These are phyloP conservation scores for Bubo bubo DNA, from an alignment of 2,113 vertebrate species.

Conservation along the genomic window DNA sequence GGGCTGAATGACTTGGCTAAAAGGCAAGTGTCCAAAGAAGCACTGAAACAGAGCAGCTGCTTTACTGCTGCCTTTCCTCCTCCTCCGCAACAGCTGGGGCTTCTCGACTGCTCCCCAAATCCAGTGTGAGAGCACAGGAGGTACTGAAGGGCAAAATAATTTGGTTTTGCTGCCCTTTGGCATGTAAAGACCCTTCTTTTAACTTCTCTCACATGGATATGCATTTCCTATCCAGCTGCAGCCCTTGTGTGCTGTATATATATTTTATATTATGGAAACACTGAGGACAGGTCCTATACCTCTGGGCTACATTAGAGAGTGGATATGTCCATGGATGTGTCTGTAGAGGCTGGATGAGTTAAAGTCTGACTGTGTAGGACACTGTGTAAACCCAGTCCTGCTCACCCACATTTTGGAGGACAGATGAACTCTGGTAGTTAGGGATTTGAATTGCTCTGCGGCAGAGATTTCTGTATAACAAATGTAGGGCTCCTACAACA, in stretches of 20 bases:
- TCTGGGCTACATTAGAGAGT: neutral
- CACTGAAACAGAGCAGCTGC: conserved; percentile 21
- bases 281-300: neutral
- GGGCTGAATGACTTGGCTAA: neutral
- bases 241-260: neutral
- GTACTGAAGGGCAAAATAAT: neutral
- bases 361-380: neutral
- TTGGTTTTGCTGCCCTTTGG: neutral
- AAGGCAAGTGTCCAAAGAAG: neutral
- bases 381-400: neutral
- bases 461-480: neutral
- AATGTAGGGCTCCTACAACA: neutral
- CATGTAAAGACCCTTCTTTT: neutral
- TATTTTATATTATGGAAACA: neutral
- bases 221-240: neutral
- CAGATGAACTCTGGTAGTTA: neutral
- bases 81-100: neutral
- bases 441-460: neutral
- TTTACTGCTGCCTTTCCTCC: neutral
- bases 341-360: neutral
- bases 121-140: neutral
- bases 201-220: neutral
- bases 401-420: neutral
- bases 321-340: neutral
- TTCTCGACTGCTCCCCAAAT: neutral